These are phyloP conservation scores for Murina feae DNA, from an alignment of 2,113 vertebrate genomes.

Conservation along the genomic window DNA sequence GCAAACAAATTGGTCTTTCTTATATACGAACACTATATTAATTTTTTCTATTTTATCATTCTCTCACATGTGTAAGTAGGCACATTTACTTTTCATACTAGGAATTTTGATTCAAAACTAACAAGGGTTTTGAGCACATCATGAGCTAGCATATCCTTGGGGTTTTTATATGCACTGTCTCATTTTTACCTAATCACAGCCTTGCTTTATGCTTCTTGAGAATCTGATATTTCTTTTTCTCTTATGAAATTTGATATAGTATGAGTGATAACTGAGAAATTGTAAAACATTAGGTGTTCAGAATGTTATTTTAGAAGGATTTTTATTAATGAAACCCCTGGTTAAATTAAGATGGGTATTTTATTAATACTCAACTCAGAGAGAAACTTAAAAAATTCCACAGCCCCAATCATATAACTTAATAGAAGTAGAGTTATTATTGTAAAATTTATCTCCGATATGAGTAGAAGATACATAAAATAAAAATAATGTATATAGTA, in stretches of 20 bases:
- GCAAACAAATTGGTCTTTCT: neutral
- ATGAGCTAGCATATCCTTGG: neutral
- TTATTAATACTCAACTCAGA: neutral
- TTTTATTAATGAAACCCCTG: neutral
- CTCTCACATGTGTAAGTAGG: neutral
- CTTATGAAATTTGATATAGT: neutral
- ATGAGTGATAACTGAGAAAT: neutral
- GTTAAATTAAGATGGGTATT: neutral
- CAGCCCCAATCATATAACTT: neutral
- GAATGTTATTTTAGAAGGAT: neutral
- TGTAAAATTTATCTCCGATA: neutral
- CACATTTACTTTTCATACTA: neutral
- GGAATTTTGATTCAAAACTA: constrained; percentile 1
- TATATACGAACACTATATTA: neutral
- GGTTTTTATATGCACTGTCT: neutral
- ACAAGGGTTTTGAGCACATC: neutral
- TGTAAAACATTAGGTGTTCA: neutral
- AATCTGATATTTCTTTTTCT: neutral
- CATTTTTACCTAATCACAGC: neutral
- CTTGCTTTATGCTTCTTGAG: neutral
- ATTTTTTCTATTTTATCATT: neutral
- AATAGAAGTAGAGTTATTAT: neutral
- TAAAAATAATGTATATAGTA: neutral
- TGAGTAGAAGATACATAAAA: neutral
- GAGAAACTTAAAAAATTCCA: neutral